Conservation (phyloP, 2,113 vertebrate genomes). For the Aphyosemion australe region DNA sequence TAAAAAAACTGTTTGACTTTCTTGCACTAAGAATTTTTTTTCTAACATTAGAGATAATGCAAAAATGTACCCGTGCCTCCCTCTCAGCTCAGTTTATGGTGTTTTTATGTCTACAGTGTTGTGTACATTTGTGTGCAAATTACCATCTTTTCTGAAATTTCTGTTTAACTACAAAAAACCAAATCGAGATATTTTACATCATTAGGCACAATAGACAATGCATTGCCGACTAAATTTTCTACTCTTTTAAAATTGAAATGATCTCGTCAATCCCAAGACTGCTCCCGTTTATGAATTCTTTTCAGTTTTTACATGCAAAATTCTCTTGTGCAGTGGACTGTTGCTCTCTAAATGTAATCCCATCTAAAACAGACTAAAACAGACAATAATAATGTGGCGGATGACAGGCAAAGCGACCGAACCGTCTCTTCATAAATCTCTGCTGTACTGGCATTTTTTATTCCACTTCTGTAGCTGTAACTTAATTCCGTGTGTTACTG, state of each 20-base stretch:
- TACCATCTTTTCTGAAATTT: too few relatives aligned
- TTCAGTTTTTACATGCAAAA: background rate
- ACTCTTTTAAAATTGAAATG: background rate
- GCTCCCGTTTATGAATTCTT: background rate
- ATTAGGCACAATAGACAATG: background rate
- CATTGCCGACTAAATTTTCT: background rate
- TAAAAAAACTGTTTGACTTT: too few relatives aligned
- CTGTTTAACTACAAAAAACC: too few relatives aligned
- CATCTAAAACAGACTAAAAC: background rate
- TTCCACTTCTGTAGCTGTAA: conserved; percentile 61
- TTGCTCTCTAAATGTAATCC: conserved; percentile 12
- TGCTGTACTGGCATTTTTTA: conserved; percentile 52
- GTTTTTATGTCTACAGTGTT: too few relatives aligned
- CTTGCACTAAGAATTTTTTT: too few relatives aligned
- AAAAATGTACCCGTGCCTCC: too few relatives aligned
- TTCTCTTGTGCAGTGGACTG: background rate
- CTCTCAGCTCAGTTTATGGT: too few relatives aligned
- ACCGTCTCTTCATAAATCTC: conserved; percentile 40
- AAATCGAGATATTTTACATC: background rate
- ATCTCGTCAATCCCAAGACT: background rate
- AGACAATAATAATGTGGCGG: background rate
- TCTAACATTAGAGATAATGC: too few relatives aligned
- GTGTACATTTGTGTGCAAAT: too few relatives aligned
- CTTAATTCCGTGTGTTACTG: conserved; percentile 74
- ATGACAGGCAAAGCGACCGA: conserved; percentile 7